phyloP scores from a whole-genome alignment of 2,888 invertebrate genomes.

The Drosophila incognita region DNA sequence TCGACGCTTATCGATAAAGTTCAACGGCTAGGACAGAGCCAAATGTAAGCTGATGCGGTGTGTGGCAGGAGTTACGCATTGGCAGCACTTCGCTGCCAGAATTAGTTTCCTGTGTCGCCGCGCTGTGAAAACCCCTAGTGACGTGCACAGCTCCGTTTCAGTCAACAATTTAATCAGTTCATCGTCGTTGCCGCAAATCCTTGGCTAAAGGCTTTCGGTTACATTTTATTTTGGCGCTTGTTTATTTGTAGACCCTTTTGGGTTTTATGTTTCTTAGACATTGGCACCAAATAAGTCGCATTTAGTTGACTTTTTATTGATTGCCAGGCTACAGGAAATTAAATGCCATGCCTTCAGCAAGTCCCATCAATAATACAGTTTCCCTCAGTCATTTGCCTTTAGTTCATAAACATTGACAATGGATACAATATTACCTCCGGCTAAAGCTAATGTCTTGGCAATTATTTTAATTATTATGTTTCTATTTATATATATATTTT shows the following conservation, averaged over 20 bases:
- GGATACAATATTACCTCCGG: conserved; percentile 40
- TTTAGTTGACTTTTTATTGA: conserved; percentile 71
- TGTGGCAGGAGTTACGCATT: conserved; percentile 14
- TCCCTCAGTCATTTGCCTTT: conserved; percentile 21
- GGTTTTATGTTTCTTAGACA: conserved; percentile 49
- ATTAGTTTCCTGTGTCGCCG: conserved; percentile 66
- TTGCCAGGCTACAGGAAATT: conserved; percentile 68
- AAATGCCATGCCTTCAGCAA: conserved; percentile 56
- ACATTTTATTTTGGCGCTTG: conserved; percentile 51
- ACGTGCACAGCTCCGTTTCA: conserved; percentile 39
- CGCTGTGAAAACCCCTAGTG: conserved; percentile 40
- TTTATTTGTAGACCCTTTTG: conserved; percentile 66
- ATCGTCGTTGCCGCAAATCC: conserved; percentile 68
- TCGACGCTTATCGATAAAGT: conserved; percentile 76
- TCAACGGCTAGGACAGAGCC: conserved; percentile 55
- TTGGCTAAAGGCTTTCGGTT: conserved; percentile 56
- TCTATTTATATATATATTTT: conserved; percentile 3
- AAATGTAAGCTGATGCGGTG: background rate
- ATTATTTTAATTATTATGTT: conserved; percentile 38
- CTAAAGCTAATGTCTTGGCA: conserved; percentile 28
- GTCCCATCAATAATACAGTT: conserved; percentile 49
- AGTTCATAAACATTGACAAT: conserved; percentile 32
- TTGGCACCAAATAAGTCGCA: conserved; percentile 59
- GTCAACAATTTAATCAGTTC: conserved; percentile 80
- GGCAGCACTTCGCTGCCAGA: conserved; percentile 68